Conservation (phyloP, 2,113 vertebrate species). For the Strix aluco region DNA sequence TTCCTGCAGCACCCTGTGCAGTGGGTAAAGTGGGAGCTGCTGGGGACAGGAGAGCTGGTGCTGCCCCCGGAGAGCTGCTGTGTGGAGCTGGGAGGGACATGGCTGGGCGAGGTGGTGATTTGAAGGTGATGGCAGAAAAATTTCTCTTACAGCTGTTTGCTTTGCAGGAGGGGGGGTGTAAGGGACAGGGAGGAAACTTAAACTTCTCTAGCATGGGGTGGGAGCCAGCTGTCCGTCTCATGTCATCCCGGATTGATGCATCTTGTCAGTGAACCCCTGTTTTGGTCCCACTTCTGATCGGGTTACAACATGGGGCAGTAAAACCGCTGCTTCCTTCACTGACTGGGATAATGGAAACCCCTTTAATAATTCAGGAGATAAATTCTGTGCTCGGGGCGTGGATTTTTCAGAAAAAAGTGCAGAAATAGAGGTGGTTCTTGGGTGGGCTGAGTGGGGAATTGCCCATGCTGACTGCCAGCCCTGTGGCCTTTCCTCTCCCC, state of each 20-base stretch:
- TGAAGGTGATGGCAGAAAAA: neutral
- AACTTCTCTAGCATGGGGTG: neutral
- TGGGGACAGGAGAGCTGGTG: neutral
- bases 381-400: neutral
- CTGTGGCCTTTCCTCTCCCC: constrained; percentile 20
- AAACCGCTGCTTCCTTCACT: rapidly evolving
- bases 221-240: neutral
- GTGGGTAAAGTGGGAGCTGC: neutral
- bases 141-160: neutral
- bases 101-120: neutral
- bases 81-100: rapidly evolving
- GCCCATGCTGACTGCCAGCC: neutral
- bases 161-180: neutral
- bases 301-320: neutral
- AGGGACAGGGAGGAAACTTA: neutral
- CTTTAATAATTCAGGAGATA: constrained; percentile 47
- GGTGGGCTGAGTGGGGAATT: neutral
- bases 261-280: neutral
- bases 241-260: neutral
- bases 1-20: neutral
- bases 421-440: neutral
- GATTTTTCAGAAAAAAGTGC: neutral
- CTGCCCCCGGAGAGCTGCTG: neutral
- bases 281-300: neutral
- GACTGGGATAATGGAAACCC: neutral